phyloP scores from a whole-genome alignment of 2,888 invertebrate genomes.

The Carabus problematicus region DNA sequence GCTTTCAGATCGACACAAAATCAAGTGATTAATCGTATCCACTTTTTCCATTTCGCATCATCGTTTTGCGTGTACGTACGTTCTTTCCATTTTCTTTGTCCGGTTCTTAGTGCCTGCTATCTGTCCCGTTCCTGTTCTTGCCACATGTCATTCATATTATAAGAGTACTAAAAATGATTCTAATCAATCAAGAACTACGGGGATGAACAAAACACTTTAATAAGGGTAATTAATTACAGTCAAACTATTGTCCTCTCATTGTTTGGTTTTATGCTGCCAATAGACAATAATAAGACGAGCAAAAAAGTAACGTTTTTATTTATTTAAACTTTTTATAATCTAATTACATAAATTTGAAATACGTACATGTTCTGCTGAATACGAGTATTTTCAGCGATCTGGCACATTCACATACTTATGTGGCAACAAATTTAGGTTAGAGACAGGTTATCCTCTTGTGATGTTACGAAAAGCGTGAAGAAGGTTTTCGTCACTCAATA shows the following conservation, averaged over 20 bases:
- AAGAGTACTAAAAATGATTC: conserved; percentile 37
- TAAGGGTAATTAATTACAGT: conserved; percentile 36
- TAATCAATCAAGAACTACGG: conserved; percentile 32
- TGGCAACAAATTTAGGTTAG: no score
- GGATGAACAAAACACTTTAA: conserved; percentile 30
- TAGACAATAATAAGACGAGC: no score
- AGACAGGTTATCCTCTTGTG: no score
- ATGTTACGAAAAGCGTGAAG: conserved; percentile 3
- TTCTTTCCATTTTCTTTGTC: neutral
- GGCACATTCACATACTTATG: no score
- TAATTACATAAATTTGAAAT: no score
- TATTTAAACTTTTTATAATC: no score
- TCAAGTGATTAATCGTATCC: conserved; percentile 27
- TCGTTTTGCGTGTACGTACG: neutral
- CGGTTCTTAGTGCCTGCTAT: neutral
- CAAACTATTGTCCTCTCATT: conserved; percentile 26
- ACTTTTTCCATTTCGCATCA: conserved; percentile 26
- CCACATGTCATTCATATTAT: conserved; percentile 26
- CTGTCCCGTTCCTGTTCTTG: neutral
- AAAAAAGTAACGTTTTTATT: no score
- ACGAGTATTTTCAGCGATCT: no score
- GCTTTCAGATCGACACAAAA: no score
- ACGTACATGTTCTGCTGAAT: no score
- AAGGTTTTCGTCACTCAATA: no score
- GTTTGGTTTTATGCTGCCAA: conserved; percentile 7